Conservation (phyloP, 2,113 vertebrate species). For the Nothobranchius furzeri region DNA sequence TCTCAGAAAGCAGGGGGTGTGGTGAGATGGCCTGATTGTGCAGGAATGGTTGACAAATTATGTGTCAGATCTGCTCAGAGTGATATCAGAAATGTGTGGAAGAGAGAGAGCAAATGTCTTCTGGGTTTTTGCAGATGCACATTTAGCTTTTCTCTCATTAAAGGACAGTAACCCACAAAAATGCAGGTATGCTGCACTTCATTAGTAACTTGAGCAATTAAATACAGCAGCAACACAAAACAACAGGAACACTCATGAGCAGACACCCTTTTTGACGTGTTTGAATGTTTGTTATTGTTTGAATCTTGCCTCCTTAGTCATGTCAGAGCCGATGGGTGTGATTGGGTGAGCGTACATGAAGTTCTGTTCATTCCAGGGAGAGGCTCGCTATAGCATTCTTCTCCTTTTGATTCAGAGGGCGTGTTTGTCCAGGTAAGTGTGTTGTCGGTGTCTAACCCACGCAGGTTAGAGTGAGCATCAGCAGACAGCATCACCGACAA, state of each 20-base stretch:
- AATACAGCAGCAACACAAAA: neutral
- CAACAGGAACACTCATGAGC: slow-evolving; percentile 8
- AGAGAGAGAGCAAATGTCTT: neutral
- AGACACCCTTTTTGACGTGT: slow-evolving; percentile 56
- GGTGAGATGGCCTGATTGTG: slow-evolving; percentile 50
- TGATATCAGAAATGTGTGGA: neutral
- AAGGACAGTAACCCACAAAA: slow-evolving; percentile 45
- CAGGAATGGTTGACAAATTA: slow-evolving; percentile 8
- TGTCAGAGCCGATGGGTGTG: slow-evolving; percentile 50
- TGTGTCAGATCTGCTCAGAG: too few relatives aligned
- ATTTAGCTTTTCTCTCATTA: neutral
- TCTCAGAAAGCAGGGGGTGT: slow-evolving; percentile 55
- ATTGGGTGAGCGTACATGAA: slow-evolving; percentile 57
- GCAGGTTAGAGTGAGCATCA: slow-evolving; percentile 18
- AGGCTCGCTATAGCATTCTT: slow-evolving; percentile 57
- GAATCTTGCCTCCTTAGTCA: slow-evolving; percentile 49
- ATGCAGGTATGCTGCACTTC: slow-evolving; percentile 31
- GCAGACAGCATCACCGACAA: slow-evolving; percentile 10
- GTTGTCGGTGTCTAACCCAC: slow-evolving; percentile 39
- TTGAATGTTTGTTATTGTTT: slow-evolving; percentile 53
- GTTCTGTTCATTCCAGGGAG: slow-evolving; percentile 50
- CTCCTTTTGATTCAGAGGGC: slow-evolving; percentile 51
- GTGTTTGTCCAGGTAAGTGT: slow-evolving; percentile 64
- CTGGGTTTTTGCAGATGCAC: neutral
- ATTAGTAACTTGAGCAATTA: slow-evolving; percentile 32